Base-by-base conservation (phyloP, 2,113 vertebrate species). In the Silurus meridionalis region DNA sequence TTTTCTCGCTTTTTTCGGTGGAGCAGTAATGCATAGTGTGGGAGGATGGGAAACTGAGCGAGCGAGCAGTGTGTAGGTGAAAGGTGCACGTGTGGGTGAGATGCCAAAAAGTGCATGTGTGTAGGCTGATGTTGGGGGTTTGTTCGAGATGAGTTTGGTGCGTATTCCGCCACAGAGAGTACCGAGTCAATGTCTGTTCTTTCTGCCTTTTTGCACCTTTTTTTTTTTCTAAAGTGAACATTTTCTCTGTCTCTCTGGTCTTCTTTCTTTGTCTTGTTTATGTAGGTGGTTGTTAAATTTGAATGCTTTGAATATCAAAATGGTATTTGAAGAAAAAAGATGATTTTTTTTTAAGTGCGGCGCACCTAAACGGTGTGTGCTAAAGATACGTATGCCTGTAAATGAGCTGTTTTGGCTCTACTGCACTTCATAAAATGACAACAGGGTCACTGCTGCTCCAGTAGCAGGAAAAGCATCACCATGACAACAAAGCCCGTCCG, bases 81-180 rank as follows among this genome's bases (percentile, higher is more conserved):
- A 83, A 87, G 83, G 75, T 87, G 83, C 60, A n/a, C 86, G 90
- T 80, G 86, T 86, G 89, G 83, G 89, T 88, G 87, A 86, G 83
- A 85, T 92, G 92, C 92, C 93, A 94, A 94, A 92, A 93, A 89
- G 86, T 89, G 91, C 92, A 89, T 87, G 80, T 82, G 91, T 92
- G 92, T 92, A 92, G 11, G 91, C 69, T 58, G 23, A 91, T 81
- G 94, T 93, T 86, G 93, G 93, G 87, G 93, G 91, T 84, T 93
- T 91, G 90, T 90, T 90, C 50, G 52, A 92, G 92, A 84, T 91
- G 90, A 91, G 83, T 64, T 4, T 79, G 61, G 37, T 25, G 71
- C 81, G 25, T 69, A 60, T 82, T 85, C 25, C 25, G 57, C 64
- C 77, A 80, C 15, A 75, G 15, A 86, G 50, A 84, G 37, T n/a